These are phyloP conservation scores for Epistrophella euchroma DNA, from an alignment of 2,888 invertebrate genomes.

Conservation along the genomic window DNA sequence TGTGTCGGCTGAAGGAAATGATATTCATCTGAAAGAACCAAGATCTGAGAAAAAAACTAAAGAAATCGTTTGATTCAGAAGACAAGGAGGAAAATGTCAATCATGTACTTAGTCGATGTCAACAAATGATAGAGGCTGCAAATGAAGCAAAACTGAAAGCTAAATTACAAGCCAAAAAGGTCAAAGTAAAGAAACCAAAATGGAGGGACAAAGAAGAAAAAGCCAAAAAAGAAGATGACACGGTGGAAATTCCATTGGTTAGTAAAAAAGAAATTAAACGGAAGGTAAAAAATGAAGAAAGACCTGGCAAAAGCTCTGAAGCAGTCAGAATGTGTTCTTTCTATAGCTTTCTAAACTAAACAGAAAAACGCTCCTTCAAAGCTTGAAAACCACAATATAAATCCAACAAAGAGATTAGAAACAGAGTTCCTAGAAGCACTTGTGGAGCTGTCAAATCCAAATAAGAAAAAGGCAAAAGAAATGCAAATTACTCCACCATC, in stretches of 20 bases:
- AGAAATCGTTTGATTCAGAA: slow-evolving; percentile 18
- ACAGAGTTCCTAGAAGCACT: slow-evolving; percentile 66
- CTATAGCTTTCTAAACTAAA: slow-evolving; percentile 8
- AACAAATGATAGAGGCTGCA: slow-evolving; percentile 79
- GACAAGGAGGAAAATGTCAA: not conserved
- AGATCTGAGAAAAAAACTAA: slow-evolving; percentile 28
- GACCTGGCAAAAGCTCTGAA: slow-evolving; percentile 77
- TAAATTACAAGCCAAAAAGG: slow-evolving; percentile 78
- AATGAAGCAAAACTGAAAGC: slow-evolving; percentile 79
- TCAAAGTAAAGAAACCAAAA: slow-evolving; percentile 70
- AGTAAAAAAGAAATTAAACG: slow-evolving; percentile 72
- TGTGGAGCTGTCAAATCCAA: slow-evolving; percentile 19
- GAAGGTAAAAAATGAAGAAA: slow-evolving; percentile 76
- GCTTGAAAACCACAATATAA: not conserved
- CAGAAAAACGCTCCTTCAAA: not conserved
- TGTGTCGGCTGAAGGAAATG: not conserved
- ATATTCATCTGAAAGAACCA: not conserved
- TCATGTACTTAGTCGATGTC: slow-evolving; percentile 78
- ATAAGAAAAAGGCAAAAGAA: slow-evolving; percentile 62
- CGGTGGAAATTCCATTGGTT: slow-evolving; percentile 55
- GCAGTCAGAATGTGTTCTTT: slow-evolving; percentile 69
- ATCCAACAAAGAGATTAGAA: slow-evolving; percentile 62
- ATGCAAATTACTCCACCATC: slow-evolving; percentile 58
- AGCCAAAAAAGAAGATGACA: not conserved
- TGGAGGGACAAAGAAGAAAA: slow-evolving; percentile 62